A percentile compares a stretch with the other conserved stretches of the same genome.
These are phyloP conservation scores for Triplophysa bombifrons DNA, from an alignment of 2,797 vertebrate species.

Conservation along the genomic window DNA sequence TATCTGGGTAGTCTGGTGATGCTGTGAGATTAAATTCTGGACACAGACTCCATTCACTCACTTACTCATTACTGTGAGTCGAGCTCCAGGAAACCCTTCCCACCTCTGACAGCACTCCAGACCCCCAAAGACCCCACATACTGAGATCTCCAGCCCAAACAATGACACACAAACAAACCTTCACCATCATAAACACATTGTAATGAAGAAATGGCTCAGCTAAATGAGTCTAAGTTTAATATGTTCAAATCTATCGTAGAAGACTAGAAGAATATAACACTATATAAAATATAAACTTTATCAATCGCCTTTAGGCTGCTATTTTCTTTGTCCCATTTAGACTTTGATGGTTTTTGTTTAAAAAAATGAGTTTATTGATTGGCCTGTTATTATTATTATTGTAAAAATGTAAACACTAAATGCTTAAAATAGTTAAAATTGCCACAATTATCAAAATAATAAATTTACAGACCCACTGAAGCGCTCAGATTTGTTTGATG, in stretches of 20 bases:
- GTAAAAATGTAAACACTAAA: too few relatives aligned
- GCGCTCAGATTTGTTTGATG: too few relatives aligned
- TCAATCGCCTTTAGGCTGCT: neutral
- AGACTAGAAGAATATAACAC: neutral
- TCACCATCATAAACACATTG: neutral
- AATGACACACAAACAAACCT: neutral
- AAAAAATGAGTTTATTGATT: neutral
- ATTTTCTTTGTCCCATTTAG: neutral
- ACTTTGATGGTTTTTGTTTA: too few relatives aligned
- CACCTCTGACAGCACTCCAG: constrained; percentile 6
- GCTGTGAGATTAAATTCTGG: constrained; percentile 71
- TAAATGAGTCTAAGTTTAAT: neutral
- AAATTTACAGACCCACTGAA: too few relatives aligned
- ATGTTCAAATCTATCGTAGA: neutral
- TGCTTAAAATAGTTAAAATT: too few relatives aligned
- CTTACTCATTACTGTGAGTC: constrained; percentile 53
- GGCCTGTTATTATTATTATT: too few relatives aligned
- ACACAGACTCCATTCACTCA: constrained; percentile 56
- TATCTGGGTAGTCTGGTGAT: neutral
- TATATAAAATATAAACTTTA: neutral
- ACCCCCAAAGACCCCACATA: constrained; percentile 3
- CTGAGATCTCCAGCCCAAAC: neutral
- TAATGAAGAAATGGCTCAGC: neutral
- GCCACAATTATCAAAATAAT: too few relatives aligned
- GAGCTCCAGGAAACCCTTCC: constrained; percentile 65